Conservation (phyloP, 1,140 invertebrate species). For the Danaus melanippus region DNA sequence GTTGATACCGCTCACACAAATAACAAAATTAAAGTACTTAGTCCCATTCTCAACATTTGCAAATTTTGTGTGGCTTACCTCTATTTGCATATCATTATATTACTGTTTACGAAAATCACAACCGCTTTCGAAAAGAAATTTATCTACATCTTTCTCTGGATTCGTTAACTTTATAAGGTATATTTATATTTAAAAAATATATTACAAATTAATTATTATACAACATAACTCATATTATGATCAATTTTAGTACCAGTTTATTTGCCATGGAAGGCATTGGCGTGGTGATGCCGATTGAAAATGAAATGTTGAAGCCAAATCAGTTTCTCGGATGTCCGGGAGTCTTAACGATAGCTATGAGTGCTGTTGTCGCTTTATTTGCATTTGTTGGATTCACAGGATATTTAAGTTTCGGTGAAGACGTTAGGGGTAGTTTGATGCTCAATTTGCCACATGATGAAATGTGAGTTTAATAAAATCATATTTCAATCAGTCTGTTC, state of each 20-base stretch:
- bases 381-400: constrained; percentile 87
- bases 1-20: constrained; percentile 75
- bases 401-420: constrained; percentile 83
- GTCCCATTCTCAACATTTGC: constrained; percentile 84
- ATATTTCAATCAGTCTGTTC: no score
- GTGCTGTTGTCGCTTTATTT: constrained; percentile 81
- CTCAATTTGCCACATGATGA: constrained; percentile 79
- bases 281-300: constrained; percentile 90
- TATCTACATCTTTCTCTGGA: constrained; percentile 67
- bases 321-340: constrained; percentile 87
- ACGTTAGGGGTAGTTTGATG: constrained; percentile 79
- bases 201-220: no score
- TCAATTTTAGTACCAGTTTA: constrained; percentile 76
- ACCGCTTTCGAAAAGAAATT: constrained; percentile 62
- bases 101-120: constrained; percentile 77
- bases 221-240: neutral
- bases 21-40: constrained; percentile 80
- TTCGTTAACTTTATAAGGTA: constrained; percentile 78
- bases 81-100: constrained; percentile 81
- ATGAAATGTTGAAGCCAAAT: constrained; percentile 85
- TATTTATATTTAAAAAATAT: constrained; percentile 2
- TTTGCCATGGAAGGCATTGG: constrained; percentile 89
- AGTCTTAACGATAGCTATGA: constrained; percentile 89
- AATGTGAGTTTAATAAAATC: constrained; percentile 68
- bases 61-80: constrained; percentile 79